phyloP scores from a whole-genome alignment of 2,113 vertebrate genomes.

The Cheilinus undulatus region DNA sequence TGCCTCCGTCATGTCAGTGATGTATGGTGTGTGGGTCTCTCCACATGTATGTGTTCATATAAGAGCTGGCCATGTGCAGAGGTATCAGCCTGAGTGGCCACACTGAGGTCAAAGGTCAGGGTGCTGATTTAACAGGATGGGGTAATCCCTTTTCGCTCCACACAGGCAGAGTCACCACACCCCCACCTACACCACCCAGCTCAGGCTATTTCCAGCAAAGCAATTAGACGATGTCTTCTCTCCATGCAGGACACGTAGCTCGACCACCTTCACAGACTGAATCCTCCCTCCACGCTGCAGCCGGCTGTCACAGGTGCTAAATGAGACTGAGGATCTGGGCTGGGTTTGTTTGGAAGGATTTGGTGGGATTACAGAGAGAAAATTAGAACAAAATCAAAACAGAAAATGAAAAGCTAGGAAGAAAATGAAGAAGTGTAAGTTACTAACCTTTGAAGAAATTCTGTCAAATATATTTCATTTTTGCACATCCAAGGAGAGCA shows the following conservation, averaged over 20 bases:
- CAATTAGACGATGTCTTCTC: constrained; percentile 71
- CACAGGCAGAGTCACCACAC: constrained; percentile 10
- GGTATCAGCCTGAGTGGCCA: constrained; percentile 51
- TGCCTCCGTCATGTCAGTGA: constrained; percentile 59
- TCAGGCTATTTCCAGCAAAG: constrained; percentile 62
- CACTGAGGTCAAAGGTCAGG: constrained; percentile 73
- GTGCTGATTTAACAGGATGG: constrained; percentile 71
- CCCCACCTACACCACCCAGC: constrained; percentile 1
- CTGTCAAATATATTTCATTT: background rate
- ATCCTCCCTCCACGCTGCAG: constrained; percentile 24
- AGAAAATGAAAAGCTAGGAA: background rate
- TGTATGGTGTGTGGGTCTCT: constrained; percentile 39
- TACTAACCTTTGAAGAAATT: background rate
- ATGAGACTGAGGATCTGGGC: constrained; percentile 18
- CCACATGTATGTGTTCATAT: constrained; percentile 36
- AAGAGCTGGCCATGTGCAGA: constrained; percentile 37
- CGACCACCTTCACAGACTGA: constrained; percentile 52
- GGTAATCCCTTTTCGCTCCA: constrained; percentile 43
- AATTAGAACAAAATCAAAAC: background rate
- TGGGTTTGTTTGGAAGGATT: background rate
- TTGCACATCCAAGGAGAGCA: background rate
- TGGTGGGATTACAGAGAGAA: background rate
- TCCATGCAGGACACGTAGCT: constrained; percentile 68
- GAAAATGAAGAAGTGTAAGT: background rate
- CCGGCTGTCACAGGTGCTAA: constrained; percentile 32